Evolutionary conservation across 2,797 vertebrate species (phyloP), one percentile per base, ranked within the genome.

Genomic region (Macroramphosus scolopax): DNA sequence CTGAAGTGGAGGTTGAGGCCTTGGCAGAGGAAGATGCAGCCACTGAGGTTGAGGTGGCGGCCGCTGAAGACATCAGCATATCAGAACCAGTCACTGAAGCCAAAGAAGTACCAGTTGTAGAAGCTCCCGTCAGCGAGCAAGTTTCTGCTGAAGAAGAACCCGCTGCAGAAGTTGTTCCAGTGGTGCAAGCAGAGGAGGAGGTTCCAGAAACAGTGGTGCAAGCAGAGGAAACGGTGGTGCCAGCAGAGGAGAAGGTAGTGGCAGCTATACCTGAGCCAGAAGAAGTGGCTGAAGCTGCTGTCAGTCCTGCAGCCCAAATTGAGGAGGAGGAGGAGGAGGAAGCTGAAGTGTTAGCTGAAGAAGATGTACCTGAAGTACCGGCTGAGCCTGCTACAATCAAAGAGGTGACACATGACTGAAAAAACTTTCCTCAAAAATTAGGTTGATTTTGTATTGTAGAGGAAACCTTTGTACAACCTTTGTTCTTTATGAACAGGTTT

Each of bases 331-430:
- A 62, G 8, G 44, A 43, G 0, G 68, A 70, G 6, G 34, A 64
- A 17, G 47, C 30, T 17, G 51, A 81, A 39, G 42, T 56, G 14
- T 10, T 56, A 45, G 51, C 15, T 17, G 64, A 66, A 45, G 64
- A 78, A 30, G 60, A 54, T 2, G 28, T 43, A 13, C n/a, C 49
- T 2, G 40, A 56, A 32, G 55, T 57, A 9, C 9, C 10, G 7
- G 26, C 46, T 15, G 67, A 72, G 41, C 24, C 63, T 3, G 18
- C 55, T 16, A 24, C 67, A n/a, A 12, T 57, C 17, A 29, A 37
- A 72, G 58, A 86, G 84, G 87, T 85, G 75, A 69, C 9, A 11
- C 59, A 18, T 14, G 32, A 14, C 61, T 33, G 38, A 9, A 49
- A 56, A 49, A 2, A 24, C 0, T 40, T 7, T 25, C 15, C 9